A percentile compares a stretch with the other conserved stretches of the same genome.
Evolutionary conservation across 1,140 invertebrate species (phyloP).

Genomic region (Halyomorpha halys): DNA sequence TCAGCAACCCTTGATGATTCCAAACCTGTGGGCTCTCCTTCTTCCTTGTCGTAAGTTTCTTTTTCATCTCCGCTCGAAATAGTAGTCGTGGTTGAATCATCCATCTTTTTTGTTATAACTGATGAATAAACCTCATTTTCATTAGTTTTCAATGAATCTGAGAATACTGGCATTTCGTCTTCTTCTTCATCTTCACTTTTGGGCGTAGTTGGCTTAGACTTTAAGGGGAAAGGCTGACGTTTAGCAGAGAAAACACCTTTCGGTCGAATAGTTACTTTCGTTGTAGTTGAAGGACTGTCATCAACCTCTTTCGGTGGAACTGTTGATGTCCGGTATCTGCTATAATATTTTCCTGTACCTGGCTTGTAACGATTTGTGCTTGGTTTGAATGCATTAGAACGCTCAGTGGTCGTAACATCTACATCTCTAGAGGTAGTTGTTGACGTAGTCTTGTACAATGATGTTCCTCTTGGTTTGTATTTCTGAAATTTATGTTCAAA

Average conservation of each 20-base stretch:
- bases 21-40: constrained; percentile 34
- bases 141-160: constrained; percentile 20
- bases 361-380: constrained; percentile 35
- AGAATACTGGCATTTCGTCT: background rate
- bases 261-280: constrained; percentile 23
- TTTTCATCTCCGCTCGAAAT: constrained; percentile 27
- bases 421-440: constrained; percentile 10
- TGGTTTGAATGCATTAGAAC: constrained; percentile 34
- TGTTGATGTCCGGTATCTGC: constrained; percentile 31
- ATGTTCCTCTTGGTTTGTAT: constrained; percentile 29
- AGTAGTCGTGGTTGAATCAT: constrained; percentile 28
- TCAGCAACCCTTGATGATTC: constrained; percentile 39
- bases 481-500: constrained; percentile 23
- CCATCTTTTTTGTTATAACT: constrained; percentile 30
- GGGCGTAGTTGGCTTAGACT: constrained; percentile 7
- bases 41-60: constrained; percentile 13
- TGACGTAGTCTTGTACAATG: constrained; percentile 28
- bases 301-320: constrained; percentile 21
- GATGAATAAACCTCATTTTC: constrained; percentile 24
- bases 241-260: constrained; percentile 32
- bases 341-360: constrained; percentile 33
- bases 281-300: constrained; percentile 17
- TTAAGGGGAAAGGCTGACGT: constrained; percentile 29
- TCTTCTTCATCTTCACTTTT: constrained; percentile 21
- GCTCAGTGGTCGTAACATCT: constrained; percentile 31